Evolutionary conservation across 2,797 vertebrate species (phyloP), one percentile per base, ranked within the genome.

Genomic region (Macropodus opercularis): DNA sequence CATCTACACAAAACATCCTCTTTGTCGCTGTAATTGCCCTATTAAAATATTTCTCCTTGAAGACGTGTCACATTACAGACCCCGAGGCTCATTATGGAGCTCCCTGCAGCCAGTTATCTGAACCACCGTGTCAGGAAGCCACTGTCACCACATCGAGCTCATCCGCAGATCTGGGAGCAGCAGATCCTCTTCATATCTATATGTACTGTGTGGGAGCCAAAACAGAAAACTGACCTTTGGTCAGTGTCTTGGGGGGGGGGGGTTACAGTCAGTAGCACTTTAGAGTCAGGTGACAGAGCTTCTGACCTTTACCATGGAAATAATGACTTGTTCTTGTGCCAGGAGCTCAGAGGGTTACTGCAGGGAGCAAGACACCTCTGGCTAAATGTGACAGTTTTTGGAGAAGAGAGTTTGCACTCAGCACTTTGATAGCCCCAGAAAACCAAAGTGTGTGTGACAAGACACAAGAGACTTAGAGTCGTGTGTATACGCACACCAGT

Each of bases 251-350:
- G 29, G 56, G 85, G 85, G 71, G 29, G 56, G 85, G 85, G 71
- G 50, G 71, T 81, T 87, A 72, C 79, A 63, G 79, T 85, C 79
- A 69, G 83, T 83, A 77, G 79, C 69, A 75, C 84, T 84, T 80
- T 81, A 75, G 79, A 84, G 85, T 88, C 80, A 86, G 83, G 85
- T 86, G 88, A 89, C 88, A 89, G 81, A 82, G 80, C 76, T 59
- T 77, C 79, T 91, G 90, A 91, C 89, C 90, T 91, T 91, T 89
- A 91, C 70, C 81, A 71, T 79, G 87, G 84, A 90, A 87, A 89
- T 90, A 88, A 90, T 90, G 86, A 90, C 89, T 89, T 89, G 89
- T 90, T 88, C 85, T 72, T 65, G 76, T 86, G 87, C 85, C 87
- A 85, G 79, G 62, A 77, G 81, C 79, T 87, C 77, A 48, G 75